Evolutionary conservation across 2,888 invertebrate genomes (phyloP).

Genomic region (Papilio protenor): DNA sequence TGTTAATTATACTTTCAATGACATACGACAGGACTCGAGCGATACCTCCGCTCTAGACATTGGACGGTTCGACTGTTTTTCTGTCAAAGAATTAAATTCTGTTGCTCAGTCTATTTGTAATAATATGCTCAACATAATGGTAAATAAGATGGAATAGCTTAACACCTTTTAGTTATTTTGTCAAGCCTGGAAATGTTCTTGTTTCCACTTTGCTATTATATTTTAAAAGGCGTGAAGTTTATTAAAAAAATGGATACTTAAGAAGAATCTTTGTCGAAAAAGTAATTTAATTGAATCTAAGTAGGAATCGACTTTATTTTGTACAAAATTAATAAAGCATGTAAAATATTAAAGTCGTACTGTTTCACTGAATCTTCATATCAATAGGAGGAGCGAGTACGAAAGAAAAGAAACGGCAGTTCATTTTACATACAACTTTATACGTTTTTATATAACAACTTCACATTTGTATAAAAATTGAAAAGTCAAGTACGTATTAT

Average conservation of each 20-base stretch:
- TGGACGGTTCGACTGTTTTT: background rate
- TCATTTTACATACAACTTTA: too few relatives aligned
- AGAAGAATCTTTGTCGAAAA: too few relatives aligned
- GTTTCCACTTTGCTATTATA: conserved; percentile 5
- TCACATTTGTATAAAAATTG: background rate
- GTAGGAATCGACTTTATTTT: too few relatives aligned
- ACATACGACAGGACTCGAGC: background rate
- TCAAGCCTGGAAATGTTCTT: background rate
- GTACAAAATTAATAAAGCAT: too few relatives aligned
- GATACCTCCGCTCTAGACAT: background rate
- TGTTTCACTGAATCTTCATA: too few relatives aligned
- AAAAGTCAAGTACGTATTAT: background rate
- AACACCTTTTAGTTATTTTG: background rate
- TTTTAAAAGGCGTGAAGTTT: conserved; percentile 11
- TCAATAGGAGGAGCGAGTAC: too few relatives aligned
- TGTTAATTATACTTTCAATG: too few relatives aligned
- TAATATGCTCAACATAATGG: background rate
- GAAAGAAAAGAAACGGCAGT: too few relatives aligned
- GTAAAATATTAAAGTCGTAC: too few relatives aligned
- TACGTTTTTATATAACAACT: too few relatives aligned
- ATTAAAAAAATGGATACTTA: background rate
- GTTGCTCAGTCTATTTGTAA: background rate
- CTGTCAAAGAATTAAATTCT: background rate
- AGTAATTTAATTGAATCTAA: too few relatives aligned
- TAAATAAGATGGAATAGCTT: too few relatives aligned